Conservation (phyloP, 2,113 vertebrate species). For the Poeciliopsis occidentalis region DNA sequence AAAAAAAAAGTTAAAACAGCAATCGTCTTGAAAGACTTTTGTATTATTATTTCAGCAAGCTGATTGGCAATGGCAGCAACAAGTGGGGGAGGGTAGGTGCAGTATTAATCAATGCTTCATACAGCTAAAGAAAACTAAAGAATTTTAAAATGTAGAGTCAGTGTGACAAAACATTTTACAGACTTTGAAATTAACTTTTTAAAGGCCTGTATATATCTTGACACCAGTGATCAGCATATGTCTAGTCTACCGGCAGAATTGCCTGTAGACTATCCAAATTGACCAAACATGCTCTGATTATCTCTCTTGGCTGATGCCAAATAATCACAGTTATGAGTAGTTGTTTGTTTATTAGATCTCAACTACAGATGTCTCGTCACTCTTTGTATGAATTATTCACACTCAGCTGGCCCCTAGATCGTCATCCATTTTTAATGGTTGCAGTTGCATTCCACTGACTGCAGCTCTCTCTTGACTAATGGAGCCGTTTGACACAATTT, state of each 20-base stretch:
- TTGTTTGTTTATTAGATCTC: conserved; percentile 49
- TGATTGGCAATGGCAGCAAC: too few relatives aligned
- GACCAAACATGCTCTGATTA: neutral
- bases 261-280: too few relatives aligned
- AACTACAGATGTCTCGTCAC: conserved; percentile 56
- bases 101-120: too few relatives aligned
- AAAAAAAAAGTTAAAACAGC: too few relatives aligned
- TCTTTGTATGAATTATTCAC: conserved; percentile 76
- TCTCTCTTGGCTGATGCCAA: conserved; percentile 10
- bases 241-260: too few relatives aligned
- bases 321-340: conserved; percentile 52
- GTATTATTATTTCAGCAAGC: too few relatives aligned
- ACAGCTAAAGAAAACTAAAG: too few relatives aligned
- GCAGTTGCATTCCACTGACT: conserved; percentile 45
- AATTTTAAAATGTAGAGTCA: neutral
- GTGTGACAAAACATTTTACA: neutral
- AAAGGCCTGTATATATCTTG: too few relatives aligned
- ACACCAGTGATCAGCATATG: too few relatives aligned
- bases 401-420: conserved; percentile 62
- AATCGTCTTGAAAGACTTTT: too few relatives aligned
- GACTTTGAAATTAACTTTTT: neutral
- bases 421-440: conserved; percentile 76
- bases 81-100: too few relatives aligned
- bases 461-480: conserved; percentile 67
- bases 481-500: conserved; percentile 46